Evolutionary conservation across 2,888 invertebrate genomes (phyloP), one percentile per base, ranked within the genome.

Genomic region (Shargacucullia verbasci): DNA sequence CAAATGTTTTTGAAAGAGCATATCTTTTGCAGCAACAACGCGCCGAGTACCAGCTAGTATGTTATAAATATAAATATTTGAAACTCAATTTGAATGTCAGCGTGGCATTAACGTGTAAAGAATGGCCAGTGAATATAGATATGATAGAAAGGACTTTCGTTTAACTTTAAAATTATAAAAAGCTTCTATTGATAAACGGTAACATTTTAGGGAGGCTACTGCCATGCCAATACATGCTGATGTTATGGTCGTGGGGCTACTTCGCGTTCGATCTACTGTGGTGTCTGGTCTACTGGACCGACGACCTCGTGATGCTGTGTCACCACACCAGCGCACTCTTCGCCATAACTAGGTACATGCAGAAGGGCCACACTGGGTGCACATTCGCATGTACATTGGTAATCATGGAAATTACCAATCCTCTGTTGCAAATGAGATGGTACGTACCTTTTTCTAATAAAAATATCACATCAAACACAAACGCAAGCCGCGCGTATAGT

Each of bases 401-500:
- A 0, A 83, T 94, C 45, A 83, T 96, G 89, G 96, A 96, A 85
- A 69, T 95, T 29, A 95, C 96, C 0, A 96, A 96, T 81, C 96
- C 96, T 9, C 82, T 95, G 39, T 87, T 96, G 20, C 96, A 96
- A 87, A 81, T 87, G 20, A 87, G 96, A 82, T 96, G 96, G 96
- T 95, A 58, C 53, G 84, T 80, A 38, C n/a, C n/a, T 33, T 5
- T 31, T 4, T 20, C 1, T 12, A 3, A 20, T 4, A 20, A 20
- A 20, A 20, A n/a, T n/a, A n/a, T 20, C 4, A 20, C 20, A 20
- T 20, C 2, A 4, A 20, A 20, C 20, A n/a, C n/a, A n/a, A n/a
- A n/a, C n/a, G n/a, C n/a, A n/a, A n/a, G n/a, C n/a, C n/a, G n/a
- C n/a, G n/a, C n/a, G n/a, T n/a, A n/a, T n/a, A n/a, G n/a, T n/a